Conservation (phyloP, 2,797 vertebrate genomes). For the Myotis daubentonii region DNA sequence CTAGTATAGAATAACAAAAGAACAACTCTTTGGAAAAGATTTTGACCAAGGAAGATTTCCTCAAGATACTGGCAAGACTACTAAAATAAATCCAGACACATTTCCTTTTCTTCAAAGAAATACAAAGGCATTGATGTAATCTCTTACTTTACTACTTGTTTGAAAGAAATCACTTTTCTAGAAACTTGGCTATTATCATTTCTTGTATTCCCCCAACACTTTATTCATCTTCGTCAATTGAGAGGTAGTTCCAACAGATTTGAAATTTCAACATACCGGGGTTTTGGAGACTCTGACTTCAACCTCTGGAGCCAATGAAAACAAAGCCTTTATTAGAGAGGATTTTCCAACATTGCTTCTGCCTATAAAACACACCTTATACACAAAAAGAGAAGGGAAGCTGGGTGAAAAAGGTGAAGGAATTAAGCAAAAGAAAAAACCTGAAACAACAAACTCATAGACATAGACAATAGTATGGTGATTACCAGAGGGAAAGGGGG, state of each 20-base stretch:
- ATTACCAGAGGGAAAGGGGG: background rate
- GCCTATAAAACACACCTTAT: conserved; percentile 96
- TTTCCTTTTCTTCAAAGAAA: background rate
- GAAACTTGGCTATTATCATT: conserved; percentile 43
- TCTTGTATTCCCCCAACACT: conserved; percentile 3
- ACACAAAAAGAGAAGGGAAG: background rate
- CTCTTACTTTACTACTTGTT: conserved; percentile 1
- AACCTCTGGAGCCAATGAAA: conserved; percentile 92
- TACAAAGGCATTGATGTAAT: background rate
- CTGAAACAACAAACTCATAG: background rate
- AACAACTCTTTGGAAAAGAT: conserved; percentile 29
- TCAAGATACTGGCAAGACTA: conserved; percentile 17
- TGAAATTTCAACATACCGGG: conserved; percentile 88
- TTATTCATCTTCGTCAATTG: conserved; percentile 6
- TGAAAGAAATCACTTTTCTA: conserved; percentile 60
- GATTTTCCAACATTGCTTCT: conserved; percentile 98
- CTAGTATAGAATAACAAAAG: background rate
- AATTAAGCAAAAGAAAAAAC: background rate
- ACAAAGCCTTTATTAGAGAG: conserved; percentile 93
- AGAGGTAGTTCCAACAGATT: conserved; percentile 13
- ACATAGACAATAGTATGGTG: background rate
- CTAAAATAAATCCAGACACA: conserved; percentile 15
- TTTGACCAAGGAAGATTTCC: conserved; percentile 19
- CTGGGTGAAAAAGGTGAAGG: background rate
- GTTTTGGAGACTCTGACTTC: conserved; percentile 95